Base-by-base conservation (phyloP, 2,797 vertebrate species). In the Dicrostonyx torquatus region DNA sequence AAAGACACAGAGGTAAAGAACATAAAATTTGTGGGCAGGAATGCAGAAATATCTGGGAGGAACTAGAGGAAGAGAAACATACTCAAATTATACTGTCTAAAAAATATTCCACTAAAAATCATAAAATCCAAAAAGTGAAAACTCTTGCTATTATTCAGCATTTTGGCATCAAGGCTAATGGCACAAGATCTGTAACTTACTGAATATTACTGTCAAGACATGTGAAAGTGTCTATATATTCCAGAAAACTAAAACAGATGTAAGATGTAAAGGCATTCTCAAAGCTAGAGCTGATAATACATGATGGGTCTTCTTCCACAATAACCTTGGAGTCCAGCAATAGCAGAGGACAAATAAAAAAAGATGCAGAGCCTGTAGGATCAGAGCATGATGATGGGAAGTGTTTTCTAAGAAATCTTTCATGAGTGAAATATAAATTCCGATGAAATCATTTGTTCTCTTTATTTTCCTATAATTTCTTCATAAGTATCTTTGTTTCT, bases 111-210 rank as follows among this genome's bases (percentile, higher is more conserved):
- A 14, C 45, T 48, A 48, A 45, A 64, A 48, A 48, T 13, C 6
- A 84, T 82, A 66, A 34, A 45, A 48, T 43, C 60, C 29, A 31
- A n/a, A 68, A 34, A 7, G 37, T 95, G 62, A 84, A 86, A 37
- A 34, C 20, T 96, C 80, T 96, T 58, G 88, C 60, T 77, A 78
- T 84, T 92, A 87, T 29, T 72, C 13, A 79, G 82, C 40, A 97
- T 93, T 11, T 93, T 64, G 18, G 15, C 37, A 34, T 83, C 60
- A 79, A 93, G 40, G 90, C 72, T 94, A 88, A 89, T 87, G 48
- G 12, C 45, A 64, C 70, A 26, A 12, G 82, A 96, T 94, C 55
- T 37, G 31, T 72, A 89, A 45, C n/a, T 95, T 89, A 83, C 40
- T 60, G 89, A 91, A 87, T 93, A 58, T 79, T 94, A 87, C 48